Base-by-base conservation (phyloP, 2,113 vertebrate species). In the Chinchilla lanigera region DNA sequence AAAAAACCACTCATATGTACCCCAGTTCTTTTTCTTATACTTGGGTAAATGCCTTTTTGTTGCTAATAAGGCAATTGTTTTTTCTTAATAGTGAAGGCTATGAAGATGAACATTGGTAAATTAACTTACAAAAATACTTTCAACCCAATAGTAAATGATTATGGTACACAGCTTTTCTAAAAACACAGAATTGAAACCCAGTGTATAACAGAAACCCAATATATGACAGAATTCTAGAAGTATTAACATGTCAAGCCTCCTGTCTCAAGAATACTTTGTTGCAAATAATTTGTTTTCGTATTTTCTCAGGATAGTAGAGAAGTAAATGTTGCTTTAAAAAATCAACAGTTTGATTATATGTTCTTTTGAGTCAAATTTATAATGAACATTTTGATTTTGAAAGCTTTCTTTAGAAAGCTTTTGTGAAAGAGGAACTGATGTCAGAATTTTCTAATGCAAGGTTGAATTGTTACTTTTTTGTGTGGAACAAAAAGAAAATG, bases 111-210 rank as follows among this genome's bases (percentile, higher is more conserved):
- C 47, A 35, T 65, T 93, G 54, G 17, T 81, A 85, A 85, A 94
- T 67, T 67, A 94, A 77, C 28, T 65, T 35, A 16, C 35, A 26
- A 61, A 93, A 85, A 73, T 78, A 94, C 71, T 96, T 92, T 78
- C 54, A 89, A n/a, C 8, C 20, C 58, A 30, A 91, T 54, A 83
- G 28, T 54, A 73, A 67, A 50, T n/a, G 4, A 67, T 38, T 93
- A 90, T 86, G 75, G 75, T 22, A 83, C 58, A 93, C 6, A 56
- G 14, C 47, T 50, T 84, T 94, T 85, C 88, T 80, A 28, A 41
- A 92, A 77, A 84, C 22, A 91, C 44, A 89, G 19, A 85, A 35
- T 89, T 58, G 16, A 94, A 91, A 28, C 22, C 30, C 89, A 54
- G 17, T 77, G 9, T 50, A 38, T 52, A 54, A 81, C 44, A 90